Evolutionary conservation across 2,113 vertebrate species (phyloP).

Genomic region (Regulus satrapa): DNA sequence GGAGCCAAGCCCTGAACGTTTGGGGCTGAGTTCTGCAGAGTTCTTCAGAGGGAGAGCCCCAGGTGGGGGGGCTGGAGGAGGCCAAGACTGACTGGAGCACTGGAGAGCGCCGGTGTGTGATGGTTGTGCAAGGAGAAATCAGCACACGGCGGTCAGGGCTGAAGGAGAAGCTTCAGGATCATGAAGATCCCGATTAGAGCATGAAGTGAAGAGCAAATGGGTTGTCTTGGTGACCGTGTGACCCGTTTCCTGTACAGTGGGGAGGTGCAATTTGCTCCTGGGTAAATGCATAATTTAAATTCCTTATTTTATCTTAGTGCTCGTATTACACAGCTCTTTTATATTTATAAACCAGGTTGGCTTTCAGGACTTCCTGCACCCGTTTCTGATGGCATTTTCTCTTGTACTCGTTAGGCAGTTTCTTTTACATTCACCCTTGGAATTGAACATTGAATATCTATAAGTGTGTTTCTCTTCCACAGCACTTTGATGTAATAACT

Average conservation of each 20-base stretch:
- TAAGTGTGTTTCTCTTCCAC: not conserved
- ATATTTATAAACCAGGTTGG: not conserved
- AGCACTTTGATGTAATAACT: not conserved
- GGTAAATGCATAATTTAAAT: not conserved
- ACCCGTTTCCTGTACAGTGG: not conserved
- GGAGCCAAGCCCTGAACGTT: not conserved
- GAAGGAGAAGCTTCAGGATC: not conserved
- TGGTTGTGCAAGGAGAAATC: not conserved
- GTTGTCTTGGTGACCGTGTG: not conserved
- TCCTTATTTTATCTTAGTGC: not conserved
- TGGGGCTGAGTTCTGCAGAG: not conserved
- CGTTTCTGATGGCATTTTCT: not conserved
- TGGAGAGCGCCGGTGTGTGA: not conserved
- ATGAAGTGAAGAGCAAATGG: not conserved
- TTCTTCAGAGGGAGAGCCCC: not conserved
- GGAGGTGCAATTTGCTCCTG: not conserved
- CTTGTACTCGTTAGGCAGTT: not conserved
- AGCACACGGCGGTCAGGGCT: not conserved
- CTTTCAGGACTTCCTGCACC: not conserved
- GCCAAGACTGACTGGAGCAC: rapidly evolving
- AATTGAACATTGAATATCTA: not conserved
- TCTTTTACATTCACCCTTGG: not conserved
- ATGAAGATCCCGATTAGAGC: not conserved
- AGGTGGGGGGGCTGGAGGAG: not conserved
- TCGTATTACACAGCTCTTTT: not conserved